Conservation (phyloP, 2,113 vertebrate genomes). For the Thinocorus orbignyianus region DNA sequence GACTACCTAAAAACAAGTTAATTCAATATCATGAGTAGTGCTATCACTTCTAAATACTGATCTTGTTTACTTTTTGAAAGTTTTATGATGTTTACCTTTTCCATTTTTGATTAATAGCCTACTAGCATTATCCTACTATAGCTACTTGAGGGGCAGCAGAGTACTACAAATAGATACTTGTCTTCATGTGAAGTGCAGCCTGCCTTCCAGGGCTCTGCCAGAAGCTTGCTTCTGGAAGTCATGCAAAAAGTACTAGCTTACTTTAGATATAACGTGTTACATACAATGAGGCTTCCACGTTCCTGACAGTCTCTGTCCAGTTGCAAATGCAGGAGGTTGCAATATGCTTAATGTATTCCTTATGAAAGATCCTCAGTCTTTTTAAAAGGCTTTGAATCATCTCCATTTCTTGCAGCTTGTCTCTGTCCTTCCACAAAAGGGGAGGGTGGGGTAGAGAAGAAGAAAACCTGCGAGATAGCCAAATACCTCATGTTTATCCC, state of each 20-base stretch:
- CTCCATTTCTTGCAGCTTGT: background rate
- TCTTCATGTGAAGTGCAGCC: background rate
- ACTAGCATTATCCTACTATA: background rate
- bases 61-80: background rate
- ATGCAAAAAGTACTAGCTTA: background rate
- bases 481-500: background rate
- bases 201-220: background rate
- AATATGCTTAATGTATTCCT: background rate
- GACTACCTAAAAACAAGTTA: background rate
- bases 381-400: background rate
- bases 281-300: background rate
- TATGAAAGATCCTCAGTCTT: background rate
- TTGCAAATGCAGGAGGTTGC: background rate
- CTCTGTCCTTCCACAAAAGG: background rate
- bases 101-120: background rate
- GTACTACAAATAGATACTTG: background rate
- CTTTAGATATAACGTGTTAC: background rate
- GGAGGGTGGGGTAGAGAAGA: background rate
- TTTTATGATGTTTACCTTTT: background rate
- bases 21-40: background rate
- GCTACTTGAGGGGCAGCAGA: background rate
- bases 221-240: background rate
- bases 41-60: background rate
- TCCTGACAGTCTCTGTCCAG: background rate
- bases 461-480: background rate